phyloP scores from a whole-genome alignment of 2,888 invertebrate species.

The Mythimna ferrago region DNA sequence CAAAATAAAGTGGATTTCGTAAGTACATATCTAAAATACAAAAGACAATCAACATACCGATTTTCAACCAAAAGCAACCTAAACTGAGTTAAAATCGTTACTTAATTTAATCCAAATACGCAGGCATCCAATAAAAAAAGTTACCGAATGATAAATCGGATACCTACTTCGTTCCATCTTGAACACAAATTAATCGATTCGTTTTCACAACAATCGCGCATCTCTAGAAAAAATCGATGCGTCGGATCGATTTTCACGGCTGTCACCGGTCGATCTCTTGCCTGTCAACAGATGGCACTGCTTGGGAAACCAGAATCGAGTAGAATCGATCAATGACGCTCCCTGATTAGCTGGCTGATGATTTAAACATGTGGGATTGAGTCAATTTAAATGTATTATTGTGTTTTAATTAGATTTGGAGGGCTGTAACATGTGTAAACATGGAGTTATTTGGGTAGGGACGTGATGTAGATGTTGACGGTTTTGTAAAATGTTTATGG shows the following conservation, averaged over 20 bases:
- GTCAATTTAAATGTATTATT: slow-evolving; percentile 73
- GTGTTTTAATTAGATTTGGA: slow-evolving; percentile 72
- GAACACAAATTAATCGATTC: slow-evolving; percentile 68
- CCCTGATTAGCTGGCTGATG: slow-evolving; percentile 73
- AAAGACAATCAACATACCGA: background rate
- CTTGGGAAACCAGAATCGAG: slow-evolving; percentile 72
- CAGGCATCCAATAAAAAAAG: slow-evolving; percentile 27
- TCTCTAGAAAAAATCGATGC: slow-evolving; percentile 79
- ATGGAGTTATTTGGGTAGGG: slow-evolving; percentile 42
- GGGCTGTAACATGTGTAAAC: slow-evolving; percentile 68
- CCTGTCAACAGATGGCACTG: slow-evolving; percentile 83
- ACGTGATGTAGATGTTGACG: slow-evolving; percentile 13
- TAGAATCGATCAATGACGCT: slow-evolving; percentile 70
- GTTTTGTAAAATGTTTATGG: background rate
- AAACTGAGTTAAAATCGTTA: slow-evolving; percentile 14
- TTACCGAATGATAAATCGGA: slow-evolving; percentile 61
- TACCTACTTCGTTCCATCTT: slow-evolving; percentile 62
- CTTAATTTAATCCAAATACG: slow-evolving; percentile 46
- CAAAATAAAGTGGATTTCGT: too few species aligned
- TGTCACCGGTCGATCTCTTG: slow-evolving; percentile 80
- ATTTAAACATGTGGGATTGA: slow-evolving; percentile 77
- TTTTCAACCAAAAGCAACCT: slow-evolving; percentile 3
- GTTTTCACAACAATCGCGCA: slow-evolving; percentile 70
- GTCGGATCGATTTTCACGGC: slow-evolving; percentile 82
- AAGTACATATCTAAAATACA: too few species aligned